Conservation (phyloP, 2,797 vertebrate genomes). For the Sebastes itinus region DNA sequence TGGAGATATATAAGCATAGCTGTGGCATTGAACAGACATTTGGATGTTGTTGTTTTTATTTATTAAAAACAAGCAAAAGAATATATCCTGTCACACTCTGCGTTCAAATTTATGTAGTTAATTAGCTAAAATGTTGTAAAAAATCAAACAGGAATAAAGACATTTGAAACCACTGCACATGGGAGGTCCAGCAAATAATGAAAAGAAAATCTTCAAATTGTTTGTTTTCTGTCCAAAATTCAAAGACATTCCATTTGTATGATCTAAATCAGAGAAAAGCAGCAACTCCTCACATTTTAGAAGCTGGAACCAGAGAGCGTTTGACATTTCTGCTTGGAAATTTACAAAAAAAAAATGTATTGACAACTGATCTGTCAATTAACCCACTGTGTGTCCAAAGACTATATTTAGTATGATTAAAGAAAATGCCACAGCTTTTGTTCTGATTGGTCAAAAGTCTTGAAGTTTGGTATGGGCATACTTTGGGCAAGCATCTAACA, state of each 20-base stretch:
- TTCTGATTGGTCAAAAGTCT: too few relatives aligned
- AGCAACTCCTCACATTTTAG: not conserved
- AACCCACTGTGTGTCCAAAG: too few relatives aligned
- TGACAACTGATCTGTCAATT: too few relatives aligned
- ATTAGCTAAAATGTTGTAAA: not conserved
- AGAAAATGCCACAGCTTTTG: too few relatives aligned
- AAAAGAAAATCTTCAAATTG: not conserved
- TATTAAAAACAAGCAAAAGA: not conserved
- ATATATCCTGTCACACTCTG: not conserved
- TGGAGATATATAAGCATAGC: not conserved
- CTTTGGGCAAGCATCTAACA: too few relatives aligned
- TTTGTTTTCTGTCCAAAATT: not conserved
- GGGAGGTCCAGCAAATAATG: not conserved
- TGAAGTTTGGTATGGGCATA: too few relatives aligned
- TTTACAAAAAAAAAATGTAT: not conserved
- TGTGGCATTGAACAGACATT: not conserved
- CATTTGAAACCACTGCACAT: not conserved
- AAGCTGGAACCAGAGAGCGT: not conserved
- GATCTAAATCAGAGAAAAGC: not conserved
- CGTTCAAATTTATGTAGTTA: not conserved
- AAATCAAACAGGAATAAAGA: not conserved
- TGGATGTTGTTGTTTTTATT: not conserved
- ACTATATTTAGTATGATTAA: too few relatives aligned
- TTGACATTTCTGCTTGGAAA: not conserved
- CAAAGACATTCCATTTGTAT: not conserved